These are phyloP conservation scores for Sylvilagus floridanus DNA, from an alignment of 2,797 vertebrate genomes.

Conservation along the genomic window DNA sequence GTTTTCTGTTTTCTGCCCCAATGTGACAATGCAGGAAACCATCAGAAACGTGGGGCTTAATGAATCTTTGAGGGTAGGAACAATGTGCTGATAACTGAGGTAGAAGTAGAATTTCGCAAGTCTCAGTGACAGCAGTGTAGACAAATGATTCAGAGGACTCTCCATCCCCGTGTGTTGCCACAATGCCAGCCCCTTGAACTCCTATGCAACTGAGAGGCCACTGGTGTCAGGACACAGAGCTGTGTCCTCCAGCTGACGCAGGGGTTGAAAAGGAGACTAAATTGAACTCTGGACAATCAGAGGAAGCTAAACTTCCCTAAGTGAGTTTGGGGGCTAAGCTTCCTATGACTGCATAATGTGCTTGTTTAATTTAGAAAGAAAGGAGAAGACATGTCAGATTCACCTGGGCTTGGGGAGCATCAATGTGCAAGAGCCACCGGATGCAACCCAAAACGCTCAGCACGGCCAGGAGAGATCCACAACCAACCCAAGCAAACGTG, in stretches of 20 bases:
- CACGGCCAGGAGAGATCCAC: neutral
- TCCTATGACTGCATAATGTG: neutral
- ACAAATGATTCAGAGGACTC: too few relatives aligned
- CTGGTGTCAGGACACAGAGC: neutral
- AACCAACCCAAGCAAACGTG: neutral
- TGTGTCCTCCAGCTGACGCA: neutral
- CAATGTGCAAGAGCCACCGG: neutral
- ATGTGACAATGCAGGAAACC: neutral
- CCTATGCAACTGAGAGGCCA: neutral
- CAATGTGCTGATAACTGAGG: neutral
- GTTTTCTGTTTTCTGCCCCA: neutral
- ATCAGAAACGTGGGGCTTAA: neutral
- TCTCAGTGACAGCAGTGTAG: too few relatives aligned
- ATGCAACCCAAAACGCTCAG: neutral
- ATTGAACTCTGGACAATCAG: neutral
- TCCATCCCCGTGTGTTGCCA: accelerated
- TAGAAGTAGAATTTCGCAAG: neutral
- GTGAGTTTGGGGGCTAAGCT: neutral
- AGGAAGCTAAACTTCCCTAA: neutral
- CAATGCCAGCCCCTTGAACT: neutral
- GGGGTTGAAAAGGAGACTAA: neutral
- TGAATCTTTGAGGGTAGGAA: too few relatives aligned
- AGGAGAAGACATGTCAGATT: neutral
- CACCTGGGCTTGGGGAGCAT: neutral
- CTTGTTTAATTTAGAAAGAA: neutral